These are phyloP conservation scores for Cheilosia variabilis DNA, from an alignment of 2,888 invertebrate species.

Conservation along the genomic window DNA sequence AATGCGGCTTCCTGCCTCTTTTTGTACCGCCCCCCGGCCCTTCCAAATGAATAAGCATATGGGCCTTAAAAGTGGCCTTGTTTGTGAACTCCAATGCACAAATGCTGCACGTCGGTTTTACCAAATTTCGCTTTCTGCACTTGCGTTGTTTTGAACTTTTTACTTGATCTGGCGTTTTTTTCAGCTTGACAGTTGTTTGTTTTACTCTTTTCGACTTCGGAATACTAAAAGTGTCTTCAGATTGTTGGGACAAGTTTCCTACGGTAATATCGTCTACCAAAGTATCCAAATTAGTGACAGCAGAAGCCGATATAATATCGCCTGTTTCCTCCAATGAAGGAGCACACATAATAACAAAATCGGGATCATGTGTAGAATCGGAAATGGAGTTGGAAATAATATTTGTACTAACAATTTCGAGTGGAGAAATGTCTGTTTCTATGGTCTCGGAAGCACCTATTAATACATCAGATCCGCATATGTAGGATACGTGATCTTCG, in stretches of 20 bases:
- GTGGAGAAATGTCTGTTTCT: conserved; percentile 23
- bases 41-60: not conserved
- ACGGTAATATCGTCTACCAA: not conserved
- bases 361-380: not conserved
- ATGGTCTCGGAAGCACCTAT: conserved; percentile 52
- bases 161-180: not conserved
- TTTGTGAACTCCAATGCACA: not conserved
- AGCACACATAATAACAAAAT: conserved; percentile 1
- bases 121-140: not conserved
- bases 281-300: not conserved
- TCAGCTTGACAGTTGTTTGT: too few relatives aligned
- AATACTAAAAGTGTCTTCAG: conserved; percentile 1
- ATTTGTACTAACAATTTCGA: conserved; percentile 32
- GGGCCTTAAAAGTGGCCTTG: not conserved
- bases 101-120: not conserved
- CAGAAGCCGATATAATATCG: conserved; percentile 15
- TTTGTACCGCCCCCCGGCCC: not conserved
- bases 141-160: not conserved
- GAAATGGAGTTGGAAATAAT: not conserved
- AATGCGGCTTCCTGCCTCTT: conserved; percentile 43
- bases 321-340: not conserved
- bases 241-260: not conserved
- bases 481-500: conserved; percentile 32
- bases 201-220: not conserved
- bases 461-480: conserved; percentile 53